phyloP scores from a whole-genome alignment of 2,113 vertebrate genomes.

The Meles meles region DNA sequence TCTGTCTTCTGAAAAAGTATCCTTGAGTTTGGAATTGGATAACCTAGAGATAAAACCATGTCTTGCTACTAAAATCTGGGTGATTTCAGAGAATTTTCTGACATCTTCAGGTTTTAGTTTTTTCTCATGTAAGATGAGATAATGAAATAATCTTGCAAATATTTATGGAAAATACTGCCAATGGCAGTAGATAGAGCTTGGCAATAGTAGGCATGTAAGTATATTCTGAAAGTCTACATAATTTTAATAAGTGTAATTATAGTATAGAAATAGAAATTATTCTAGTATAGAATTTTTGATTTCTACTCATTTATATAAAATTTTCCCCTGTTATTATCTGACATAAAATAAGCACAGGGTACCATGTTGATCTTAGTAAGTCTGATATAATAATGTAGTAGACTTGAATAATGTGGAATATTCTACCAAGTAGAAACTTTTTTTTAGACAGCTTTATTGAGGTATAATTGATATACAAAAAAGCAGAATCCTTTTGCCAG shows the following conservation, averaged over 20 bases:
- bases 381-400: background rate
- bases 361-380: background rate
- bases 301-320: background rate
- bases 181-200: background rate
- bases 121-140: background rate
- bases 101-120: background rate
- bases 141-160: background rate
- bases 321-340: background rate
- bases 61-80: background rate
- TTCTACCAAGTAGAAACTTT: background rate
- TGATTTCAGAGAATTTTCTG: background rate
- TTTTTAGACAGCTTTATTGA: background rate
- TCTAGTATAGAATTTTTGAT: background rate
- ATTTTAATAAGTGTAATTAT: background rate
- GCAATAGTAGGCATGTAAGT: background rate
- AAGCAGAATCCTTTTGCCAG: background rate
- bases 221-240: background rate
- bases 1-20: background rate
- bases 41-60: background rate
- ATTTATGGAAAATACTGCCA: background rate
- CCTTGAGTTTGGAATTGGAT: background rate
- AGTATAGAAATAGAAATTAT: background rate
- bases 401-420: background rate
- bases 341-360: background rate
- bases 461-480: background rate